Conservation (phyloP, 2,888 invertebrate genomes). For the Steinernema scapterisci region DNA sequence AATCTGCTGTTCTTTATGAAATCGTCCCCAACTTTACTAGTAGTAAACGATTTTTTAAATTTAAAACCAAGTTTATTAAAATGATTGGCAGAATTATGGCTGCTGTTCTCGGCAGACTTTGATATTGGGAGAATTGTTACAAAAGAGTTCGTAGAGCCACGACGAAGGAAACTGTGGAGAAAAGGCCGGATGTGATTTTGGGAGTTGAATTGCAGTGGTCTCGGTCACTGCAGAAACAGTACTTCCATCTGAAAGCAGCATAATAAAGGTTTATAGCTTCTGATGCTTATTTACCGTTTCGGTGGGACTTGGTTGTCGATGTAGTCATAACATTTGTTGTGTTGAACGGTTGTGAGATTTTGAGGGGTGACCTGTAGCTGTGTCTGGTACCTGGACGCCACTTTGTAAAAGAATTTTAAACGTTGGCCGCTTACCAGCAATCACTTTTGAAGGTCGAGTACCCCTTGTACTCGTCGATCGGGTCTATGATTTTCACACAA, state of each 20-base stretch:
- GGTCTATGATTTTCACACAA: slow-evolving; percentile 41
- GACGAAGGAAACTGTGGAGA: too few species aligned
- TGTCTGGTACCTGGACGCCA: background rate
- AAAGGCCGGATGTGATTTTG: too few species aligned
- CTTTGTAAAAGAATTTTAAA: background rate
- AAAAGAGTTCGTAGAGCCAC: too few species aligned
- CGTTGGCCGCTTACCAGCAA: slow-evolving; percentile 36
- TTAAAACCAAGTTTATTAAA: too few species aligned
- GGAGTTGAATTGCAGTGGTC: slow-evolving; percentile 14
- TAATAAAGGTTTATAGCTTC: background rate
- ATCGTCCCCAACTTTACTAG: too few species aligned
- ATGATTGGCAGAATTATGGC: too few species aligned
- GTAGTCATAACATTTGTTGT: slow-evolving; percentile 37
- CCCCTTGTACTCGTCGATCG: slow-evolving; percentile 34
- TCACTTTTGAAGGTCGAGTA: slow-evolving; percentile 41
- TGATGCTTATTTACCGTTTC: slow-evolving; percentile 31
- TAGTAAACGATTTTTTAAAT: too few species aligned
- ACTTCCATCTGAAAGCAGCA: slow-evolving; percentile 13
- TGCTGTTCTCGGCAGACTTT: too few species aligned
- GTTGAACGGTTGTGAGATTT: slow-evolving; percentile 34
- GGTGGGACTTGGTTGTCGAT: slow-evolving; percentile 39
- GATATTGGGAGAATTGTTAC: too few species aligned
- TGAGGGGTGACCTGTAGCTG: slow-evolving; percentile 15
- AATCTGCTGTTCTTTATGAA: too few species aligned
- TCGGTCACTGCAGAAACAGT: slow-evolving; percentile 40